Evolutionary conservation across 2,113 vertebrate genomes (phyloP).

Genomic region (Hylia prasina): DNA sequence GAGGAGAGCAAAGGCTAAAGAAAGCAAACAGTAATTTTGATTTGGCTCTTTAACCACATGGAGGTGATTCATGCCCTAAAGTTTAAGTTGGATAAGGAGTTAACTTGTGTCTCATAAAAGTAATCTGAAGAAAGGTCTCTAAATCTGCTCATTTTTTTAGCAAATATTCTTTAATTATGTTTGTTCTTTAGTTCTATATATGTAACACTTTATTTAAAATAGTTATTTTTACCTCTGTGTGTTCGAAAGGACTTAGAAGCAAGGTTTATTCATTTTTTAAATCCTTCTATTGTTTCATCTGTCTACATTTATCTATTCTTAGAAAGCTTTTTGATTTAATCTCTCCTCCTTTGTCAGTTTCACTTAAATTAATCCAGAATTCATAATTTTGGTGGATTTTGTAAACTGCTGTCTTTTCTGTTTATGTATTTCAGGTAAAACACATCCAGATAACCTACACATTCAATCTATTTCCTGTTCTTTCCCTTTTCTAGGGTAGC

Average conservation of each 20-base stretch:
- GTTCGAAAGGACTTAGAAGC: background rate
- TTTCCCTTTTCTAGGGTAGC: background rate
- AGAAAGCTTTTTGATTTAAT: background rate
- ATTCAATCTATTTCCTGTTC: background rate
- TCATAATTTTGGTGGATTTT: background rate
- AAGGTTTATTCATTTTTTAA: background rate
- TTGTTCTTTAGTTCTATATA: background rate
- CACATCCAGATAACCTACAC: background rate
- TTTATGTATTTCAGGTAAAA: background rate
- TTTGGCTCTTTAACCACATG: background rate
- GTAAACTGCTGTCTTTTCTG: background rate
- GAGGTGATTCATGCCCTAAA: background rate
- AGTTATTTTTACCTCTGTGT: background rate
- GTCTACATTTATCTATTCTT: background rate
- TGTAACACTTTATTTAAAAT: background rate
- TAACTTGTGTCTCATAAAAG: background rate
- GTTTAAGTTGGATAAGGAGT: background rate
- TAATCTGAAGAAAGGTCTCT: background rate
- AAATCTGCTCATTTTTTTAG: background rate
- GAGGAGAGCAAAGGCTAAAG: constrained; percentile 7
- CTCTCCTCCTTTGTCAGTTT: background rate
- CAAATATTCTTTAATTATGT: background rate
- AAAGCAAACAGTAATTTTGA: constrained; percentile 20
- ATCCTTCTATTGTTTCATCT: background rate
- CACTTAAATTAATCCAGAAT: background rate